Conservation (phyloP, 2,113 vertebrate species). For the Pteropus alecto region DNA sequence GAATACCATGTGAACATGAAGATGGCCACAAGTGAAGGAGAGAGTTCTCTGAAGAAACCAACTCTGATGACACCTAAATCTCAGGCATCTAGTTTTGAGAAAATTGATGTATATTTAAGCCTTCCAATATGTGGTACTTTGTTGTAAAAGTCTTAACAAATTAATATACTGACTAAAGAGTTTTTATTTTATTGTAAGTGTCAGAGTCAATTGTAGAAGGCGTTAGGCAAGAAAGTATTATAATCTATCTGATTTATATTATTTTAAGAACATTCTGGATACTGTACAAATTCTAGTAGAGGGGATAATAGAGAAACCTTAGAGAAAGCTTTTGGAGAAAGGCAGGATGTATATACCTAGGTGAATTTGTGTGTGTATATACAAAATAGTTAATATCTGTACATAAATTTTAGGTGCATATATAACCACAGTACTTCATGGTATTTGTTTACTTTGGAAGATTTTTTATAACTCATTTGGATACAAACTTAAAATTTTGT, state of each 20-base stretch:
- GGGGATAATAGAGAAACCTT: background rate
- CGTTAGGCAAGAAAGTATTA: background rate
- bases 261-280: background rate
- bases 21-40: background rate
- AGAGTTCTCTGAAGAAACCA: background rate
- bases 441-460: background rate
- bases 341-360: background rate
- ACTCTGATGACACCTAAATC: background rate
- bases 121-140: background rate
- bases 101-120: background rate
- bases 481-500: background rate
- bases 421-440: background rate
- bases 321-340: background rate
- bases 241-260: background rate
- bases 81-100: background rate
- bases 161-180: background rate
- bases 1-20: background rate
- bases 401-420: background rate
- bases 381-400: background rate
- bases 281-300: background rate
- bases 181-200: background rate
- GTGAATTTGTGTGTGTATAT: background rate
- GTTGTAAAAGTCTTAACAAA: background rate
- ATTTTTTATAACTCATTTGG: background rate
- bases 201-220: background rate